These are phyloP conservation scores for Polydesmus complanatus DNA, from an alignment of 2,888 invertebrate species.

Conservation along the genomic window DNA sequence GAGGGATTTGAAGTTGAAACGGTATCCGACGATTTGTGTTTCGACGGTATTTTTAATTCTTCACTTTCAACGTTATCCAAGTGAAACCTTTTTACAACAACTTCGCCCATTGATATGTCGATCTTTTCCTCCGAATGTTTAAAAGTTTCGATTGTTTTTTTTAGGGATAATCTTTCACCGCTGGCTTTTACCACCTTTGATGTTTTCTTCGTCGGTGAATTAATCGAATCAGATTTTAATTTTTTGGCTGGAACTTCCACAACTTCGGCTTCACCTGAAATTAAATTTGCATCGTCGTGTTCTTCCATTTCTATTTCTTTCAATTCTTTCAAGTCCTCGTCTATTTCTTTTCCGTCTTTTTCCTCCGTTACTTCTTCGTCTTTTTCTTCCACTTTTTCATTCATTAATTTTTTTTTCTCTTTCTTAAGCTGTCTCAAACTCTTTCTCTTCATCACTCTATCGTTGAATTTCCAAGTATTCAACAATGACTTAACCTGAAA, in stretches of 20 bases:
- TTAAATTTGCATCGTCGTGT: neutral
- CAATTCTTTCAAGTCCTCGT: neutral
- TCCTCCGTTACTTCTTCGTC: neutral
- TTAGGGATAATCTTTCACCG: neutral
- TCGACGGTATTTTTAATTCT: neutral
- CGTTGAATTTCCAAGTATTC: slow-evolving; percentile 11
- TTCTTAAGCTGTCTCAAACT: neutral
- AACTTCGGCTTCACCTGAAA: neutral
- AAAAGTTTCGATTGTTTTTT: neutral
- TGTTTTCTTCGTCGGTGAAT: too few relatives aligned
- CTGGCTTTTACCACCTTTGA: too few relatives aligned
- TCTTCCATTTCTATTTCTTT: neutral
- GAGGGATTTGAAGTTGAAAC: neutral
- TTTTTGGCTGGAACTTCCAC: neutral
- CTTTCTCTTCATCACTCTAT: slow-evolving; percentile 4
- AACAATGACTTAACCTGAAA: slow-evolving; percentile 6
- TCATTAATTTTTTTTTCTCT: neutral
- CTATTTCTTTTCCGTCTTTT: neutral
- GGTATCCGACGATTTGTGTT: neutral
- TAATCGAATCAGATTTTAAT: neutral
- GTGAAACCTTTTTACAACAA: neutral
- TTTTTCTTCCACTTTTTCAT: neutral
- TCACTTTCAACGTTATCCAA: neutral
- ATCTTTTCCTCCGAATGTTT: neutral
- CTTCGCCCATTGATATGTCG: neutral